phyloP scores from a whole-genome alignment of 2,888 invertebrate genomes.

The Ariolimax columbianus region DNA sequence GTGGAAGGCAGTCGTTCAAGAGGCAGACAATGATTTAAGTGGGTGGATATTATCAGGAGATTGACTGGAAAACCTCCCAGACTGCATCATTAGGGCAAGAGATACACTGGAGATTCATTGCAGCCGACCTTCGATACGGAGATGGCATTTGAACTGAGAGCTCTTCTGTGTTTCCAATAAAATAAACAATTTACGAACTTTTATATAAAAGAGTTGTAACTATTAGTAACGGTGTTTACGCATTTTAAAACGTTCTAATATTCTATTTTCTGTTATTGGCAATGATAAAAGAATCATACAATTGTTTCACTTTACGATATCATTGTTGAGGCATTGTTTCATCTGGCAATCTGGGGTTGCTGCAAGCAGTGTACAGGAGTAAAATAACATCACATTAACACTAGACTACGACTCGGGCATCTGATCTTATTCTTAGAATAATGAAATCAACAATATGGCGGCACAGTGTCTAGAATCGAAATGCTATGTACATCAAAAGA shows the following conservation, averaged over 20 bases:
- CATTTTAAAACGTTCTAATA: neutral
- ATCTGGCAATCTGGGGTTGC: neutral
- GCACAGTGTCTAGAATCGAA: neutral
- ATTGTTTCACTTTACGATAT: neutral
- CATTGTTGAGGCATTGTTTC: neutral
- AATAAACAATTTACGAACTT: neutral
- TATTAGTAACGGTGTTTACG: neutral
- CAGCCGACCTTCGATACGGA: too few relatives aligned
- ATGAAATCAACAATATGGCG: slow-evolving; percentile 29
- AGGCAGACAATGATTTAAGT: too few relatives aligned
- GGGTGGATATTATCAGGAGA: neutral
- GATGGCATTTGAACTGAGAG: too few relatives aligned
- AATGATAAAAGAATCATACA: neutral
- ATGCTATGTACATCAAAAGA: neutral
- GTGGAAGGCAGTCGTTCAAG: too few relatives aligned
- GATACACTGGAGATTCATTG: too few relatives aligned
- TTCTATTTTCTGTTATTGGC: neutral
- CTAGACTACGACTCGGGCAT: neutral
- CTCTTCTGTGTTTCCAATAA: neutral
- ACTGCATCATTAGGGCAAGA: neutral
- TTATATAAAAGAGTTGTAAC: slow-evolving; percentile 23
- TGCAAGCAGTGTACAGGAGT: neutral
- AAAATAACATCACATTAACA: neutral
- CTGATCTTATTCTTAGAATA: too few relatives aligned
- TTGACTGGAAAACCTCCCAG: too few relatives aligned